Evolutionary conservation across 2,113 vertebrate species (phyloP).

Genomic region (Empidonax alnorum): DNA sequence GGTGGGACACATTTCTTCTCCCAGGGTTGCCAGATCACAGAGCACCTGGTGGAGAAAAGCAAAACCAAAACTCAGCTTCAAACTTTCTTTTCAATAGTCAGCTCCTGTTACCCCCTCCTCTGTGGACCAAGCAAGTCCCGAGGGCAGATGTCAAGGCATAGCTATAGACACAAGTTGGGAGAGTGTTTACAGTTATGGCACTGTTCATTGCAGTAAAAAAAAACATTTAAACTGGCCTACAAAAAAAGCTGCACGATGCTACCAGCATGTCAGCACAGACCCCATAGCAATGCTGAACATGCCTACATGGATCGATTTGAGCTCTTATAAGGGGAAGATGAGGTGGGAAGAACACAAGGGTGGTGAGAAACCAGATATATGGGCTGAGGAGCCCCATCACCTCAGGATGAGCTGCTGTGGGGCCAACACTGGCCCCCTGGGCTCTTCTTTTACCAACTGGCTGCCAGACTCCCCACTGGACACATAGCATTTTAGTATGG

Average conservation of each 20-base stretch:
- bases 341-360: background rate
- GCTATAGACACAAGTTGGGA: background rate
- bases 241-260: fast-evolving
- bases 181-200: background rate
- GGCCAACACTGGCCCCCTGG: fast-evolving
- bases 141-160: background rate
- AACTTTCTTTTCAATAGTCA: background rate
- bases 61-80: background rate
- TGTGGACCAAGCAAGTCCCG: background rate
- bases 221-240: background rate
- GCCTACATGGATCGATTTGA: background rate
- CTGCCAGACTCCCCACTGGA: background rate
- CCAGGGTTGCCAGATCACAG: fast-evolving
- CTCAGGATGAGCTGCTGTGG: fast-evolving
- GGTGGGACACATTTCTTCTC: background rate
- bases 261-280: fast-evolving
- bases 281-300: background rate
- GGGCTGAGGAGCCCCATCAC: background rate
- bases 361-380: background rate
- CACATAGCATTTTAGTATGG: fast-evolving
- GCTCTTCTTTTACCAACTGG: background rate
- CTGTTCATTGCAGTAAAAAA: background rate
- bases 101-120: background rate
- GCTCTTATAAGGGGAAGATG: background rate
- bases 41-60: background rate